phyloP scores from a whole-genome alignment of 2,888 invertebrate species.

The Synergus umbraculus region DNA sequence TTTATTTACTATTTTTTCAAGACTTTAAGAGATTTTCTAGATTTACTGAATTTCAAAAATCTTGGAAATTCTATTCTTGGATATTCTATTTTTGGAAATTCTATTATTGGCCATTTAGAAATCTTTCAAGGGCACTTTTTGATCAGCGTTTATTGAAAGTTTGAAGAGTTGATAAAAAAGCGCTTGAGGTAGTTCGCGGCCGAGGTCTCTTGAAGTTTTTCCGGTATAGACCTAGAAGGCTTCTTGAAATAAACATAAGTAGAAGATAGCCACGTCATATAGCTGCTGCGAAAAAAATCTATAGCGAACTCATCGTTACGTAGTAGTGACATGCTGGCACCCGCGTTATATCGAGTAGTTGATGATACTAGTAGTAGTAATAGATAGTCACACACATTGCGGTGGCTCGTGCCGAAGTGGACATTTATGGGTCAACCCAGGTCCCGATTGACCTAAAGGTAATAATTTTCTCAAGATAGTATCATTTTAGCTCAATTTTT shows the following conservation, averaged over 20 bases:
- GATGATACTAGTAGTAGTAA: conserved; percentile 28
- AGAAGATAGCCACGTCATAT: conserved; percentile 74
- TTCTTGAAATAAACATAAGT: conserved; percentile 73
- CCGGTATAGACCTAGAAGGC: conserved; percentile 29
- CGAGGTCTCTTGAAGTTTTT: conserved; percentile 39
- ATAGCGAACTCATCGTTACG: conserved; percentile 69
- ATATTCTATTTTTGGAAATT: not conserved
- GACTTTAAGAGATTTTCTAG: too few species aligned
- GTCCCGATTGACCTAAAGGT: conserved; percentile 50
- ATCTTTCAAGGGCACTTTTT: too few species aligned
- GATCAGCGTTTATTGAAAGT: not conserved
- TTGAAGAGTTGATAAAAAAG: conserved; percentile 14
- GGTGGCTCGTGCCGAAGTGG: conserved; percentile 54
- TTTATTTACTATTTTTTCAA: not conserved
- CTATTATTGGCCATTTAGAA: not conserved
- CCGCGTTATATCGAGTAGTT: conserved; percentile 59
- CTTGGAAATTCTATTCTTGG: too few species aligned
- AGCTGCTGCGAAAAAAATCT: conserved; percentile 67
- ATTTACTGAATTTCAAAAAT: too few species aligned
- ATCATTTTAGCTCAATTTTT: conserved; percentile 8
- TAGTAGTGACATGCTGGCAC: conserved; percentile 68
- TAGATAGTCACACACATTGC: conserved; percentile 46
- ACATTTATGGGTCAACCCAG: conserved; percentile 56
- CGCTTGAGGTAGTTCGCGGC: conserved; percentile 33
- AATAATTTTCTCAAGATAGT: conserved; percentile 16